Conservation (phyloP, 2,113 vertebrate genomes). For the Toxostoma redivivum region DNA sequence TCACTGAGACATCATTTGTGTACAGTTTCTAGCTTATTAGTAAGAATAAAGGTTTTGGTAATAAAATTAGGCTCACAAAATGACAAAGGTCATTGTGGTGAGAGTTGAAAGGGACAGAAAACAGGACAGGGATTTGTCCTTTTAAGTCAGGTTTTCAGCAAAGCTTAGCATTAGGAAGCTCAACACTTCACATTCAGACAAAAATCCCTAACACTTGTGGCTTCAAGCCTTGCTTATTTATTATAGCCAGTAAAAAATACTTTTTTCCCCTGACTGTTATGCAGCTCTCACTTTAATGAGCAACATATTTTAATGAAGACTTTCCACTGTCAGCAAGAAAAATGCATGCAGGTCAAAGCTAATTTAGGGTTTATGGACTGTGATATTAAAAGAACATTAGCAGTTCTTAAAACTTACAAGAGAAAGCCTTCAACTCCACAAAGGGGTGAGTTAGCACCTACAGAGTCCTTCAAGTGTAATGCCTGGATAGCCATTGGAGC, state of each 20-base stretch:
- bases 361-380: constrained; percentile 24
- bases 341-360: not conserved
- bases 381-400: constrained; percentile 22
- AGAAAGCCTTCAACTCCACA: not conserved
- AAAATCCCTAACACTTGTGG: not conserved
- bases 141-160: not conserved
- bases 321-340: not conserved
- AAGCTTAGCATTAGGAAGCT: not conserved
- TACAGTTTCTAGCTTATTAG: not conserved
- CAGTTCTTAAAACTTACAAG: not conserved
- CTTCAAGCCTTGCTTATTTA: not conserved
- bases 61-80: not conserved
- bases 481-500: not conserved
- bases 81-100: not conserved
- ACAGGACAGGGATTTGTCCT: not conserved
- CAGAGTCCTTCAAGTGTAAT: not conserved
- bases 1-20: not conserved
- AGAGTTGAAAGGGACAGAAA: not conserved
- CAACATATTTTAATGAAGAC: not conserved
- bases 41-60: not conserved
- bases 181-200: not conserved
- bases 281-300: not conserved
- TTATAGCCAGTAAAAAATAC: not conserved
- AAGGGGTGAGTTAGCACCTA: not conserved
- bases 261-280: not conserved